Evolutionary conservation across 1,140 invertebrate genomes (phyloP).

Genomic region (Drosophila sp.): DNA sequence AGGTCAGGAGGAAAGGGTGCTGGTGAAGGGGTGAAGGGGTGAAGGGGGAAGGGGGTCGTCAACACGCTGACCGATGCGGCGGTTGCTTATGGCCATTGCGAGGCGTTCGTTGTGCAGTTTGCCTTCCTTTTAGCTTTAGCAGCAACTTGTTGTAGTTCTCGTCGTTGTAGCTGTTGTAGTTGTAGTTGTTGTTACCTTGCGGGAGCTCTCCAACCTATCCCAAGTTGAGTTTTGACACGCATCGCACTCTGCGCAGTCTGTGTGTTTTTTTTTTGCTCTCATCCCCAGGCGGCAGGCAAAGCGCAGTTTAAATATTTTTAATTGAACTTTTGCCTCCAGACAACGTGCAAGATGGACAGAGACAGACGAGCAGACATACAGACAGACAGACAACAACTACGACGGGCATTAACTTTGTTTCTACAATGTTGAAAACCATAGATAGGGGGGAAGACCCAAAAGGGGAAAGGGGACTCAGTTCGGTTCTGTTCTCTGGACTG

Average conservation of each 20-base stretch:
- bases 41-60: conserved; percentile 31
- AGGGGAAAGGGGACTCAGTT: background rate
- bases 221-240: conserved; percentile 77
- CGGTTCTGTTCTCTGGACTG: background rate
- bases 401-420: conserved; percentile 48
- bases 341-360: conserved; percentile 24
- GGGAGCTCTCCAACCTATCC: conserved; percentile 80
- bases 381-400: conserved; percentile 22
- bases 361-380: conserved; percentile 9
- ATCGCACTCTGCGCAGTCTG: conserved; percentile 53
- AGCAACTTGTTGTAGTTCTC: conserved; percentile 44
- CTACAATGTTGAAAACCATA: conserved; percentile 50
- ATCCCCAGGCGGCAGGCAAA: conserved; percentile 32
- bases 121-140: conserved; percentile 30
- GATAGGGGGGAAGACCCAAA: conserved; percentile 4
- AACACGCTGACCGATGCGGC: conserved; percentile 52
- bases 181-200: conserved; percentile 60
- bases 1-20: background rate
- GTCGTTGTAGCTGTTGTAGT: conserved; percentile 29
- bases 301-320: conserved; percentile 77
- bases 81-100: conserved; percentile 51
- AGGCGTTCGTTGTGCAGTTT: conserved; percentile 54
- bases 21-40: background rate
- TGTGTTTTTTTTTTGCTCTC: conserved; percentile 19
- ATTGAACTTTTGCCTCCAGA: conserved; percentile 76